Conservation (phyloP, 2,888 invertebrate genomes). For the Malacosoma neustria region DNA sequence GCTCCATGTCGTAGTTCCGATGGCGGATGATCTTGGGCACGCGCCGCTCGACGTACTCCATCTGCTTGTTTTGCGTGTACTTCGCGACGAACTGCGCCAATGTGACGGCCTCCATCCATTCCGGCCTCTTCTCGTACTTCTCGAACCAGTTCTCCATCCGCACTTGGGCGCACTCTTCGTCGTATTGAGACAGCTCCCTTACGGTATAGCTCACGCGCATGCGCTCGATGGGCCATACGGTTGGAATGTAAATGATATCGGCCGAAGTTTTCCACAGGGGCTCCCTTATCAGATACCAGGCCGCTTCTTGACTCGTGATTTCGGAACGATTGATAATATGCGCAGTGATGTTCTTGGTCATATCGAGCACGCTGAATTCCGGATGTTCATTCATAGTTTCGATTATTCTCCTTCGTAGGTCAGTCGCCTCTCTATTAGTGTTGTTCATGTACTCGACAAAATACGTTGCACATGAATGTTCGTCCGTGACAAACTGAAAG, state of each 20-base stretch:
- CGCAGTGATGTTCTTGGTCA: constrained; percentile 15
- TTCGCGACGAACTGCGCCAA: constrained; percentile 35
- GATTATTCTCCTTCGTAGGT: constrained; percentile 28
- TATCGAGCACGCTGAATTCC: constrained; percentile 18
- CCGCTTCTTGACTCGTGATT: constrained; percentile 37
- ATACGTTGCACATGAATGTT: constrained; percentile 41
- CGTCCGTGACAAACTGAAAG: constrained; percentile 37
- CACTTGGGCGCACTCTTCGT: constrained; percentile 25
- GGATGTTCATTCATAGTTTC: constrained; percentile 17
- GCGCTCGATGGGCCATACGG: constrained; percentile 29
- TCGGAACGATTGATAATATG: constrained; percentile 16
- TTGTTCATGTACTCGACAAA: constrained; percentile 48
- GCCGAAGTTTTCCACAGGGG: constrained; percentile 18
- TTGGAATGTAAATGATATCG: constrained; percentile 18
- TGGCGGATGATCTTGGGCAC: no score
- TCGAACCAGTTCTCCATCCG: constrained; percentile 40
- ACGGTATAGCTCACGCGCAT: constrained; percentile 29
- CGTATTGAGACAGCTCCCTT: constrained; percentile 24
- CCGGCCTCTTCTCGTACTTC: constrained; percentile 34
- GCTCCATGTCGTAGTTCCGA: no score
- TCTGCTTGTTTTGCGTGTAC: no score
- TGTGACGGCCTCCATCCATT: constrained; percentile 21
- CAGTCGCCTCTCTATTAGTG: constrained; percentile 28
- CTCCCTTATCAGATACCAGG: constrained; percentile 21
- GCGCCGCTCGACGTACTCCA: no score